Evolutionary conservation across 2,113 vertebrate genomes (phyloP).

Genomic region (Rousettus leschenaultii): DNA sequence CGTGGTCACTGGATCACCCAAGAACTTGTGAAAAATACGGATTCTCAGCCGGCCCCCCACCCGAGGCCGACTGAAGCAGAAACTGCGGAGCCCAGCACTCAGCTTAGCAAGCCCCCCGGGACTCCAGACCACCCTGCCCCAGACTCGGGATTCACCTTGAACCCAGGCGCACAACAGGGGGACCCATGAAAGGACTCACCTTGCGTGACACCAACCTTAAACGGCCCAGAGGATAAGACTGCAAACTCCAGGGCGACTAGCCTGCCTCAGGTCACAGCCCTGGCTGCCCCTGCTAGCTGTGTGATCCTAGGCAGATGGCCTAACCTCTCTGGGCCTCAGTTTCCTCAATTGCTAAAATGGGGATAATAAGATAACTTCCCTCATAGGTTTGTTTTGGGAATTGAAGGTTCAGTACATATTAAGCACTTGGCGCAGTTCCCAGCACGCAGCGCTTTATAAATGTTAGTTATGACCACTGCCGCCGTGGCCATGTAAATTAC

Average conservation of each 20-base stretch:
- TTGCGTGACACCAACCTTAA: not conserved
- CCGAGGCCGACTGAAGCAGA: not conserved
- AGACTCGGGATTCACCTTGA: not conserved
- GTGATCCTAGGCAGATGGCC: not conserved
- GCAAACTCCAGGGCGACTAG: not conserved
- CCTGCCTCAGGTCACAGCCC: not conserved
- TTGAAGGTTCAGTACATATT: not conserved
- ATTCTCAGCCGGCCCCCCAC: not conserved
- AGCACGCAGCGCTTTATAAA: not conserved
- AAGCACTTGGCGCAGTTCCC: not conserved
- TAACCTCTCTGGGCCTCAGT: not conserved
- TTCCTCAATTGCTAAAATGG: not conserved
- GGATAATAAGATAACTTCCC: not conserved
- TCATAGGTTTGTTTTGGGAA: not conserved
- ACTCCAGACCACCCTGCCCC: not conserved
- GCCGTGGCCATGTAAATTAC: not conserved
- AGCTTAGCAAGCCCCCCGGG: not conserved
- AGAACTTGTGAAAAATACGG: not conserved
- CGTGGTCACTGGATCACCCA: not conserved
- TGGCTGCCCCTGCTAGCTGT: not conserved
- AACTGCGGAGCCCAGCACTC: not conserved
- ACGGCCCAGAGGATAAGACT: not conserved
- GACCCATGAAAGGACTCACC: not conserved
- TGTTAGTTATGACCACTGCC: not conserved
- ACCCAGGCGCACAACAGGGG: not conserved